Conservation (phyloP, 2,797 vertebrate species). For the Sebastes oblongus region DNA sequence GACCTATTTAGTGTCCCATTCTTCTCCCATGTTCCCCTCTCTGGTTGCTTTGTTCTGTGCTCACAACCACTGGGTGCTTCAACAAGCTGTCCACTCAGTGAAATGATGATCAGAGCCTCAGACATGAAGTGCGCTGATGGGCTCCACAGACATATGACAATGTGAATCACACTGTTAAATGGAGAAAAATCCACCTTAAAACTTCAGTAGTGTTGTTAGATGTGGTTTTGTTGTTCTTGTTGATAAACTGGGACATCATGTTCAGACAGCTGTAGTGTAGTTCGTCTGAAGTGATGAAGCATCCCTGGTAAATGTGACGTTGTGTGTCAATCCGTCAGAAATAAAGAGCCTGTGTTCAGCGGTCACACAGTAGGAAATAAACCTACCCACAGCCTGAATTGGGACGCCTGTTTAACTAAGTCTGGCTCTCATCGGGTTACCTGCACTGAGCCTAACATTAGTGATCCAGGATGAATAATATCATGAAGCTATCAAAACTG, state of each 20-base stretch:
- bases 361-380: neutral
- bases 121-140: neutral
- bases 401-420: no score
- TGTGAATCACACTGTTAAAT: neutral
- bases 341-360: conserved; percentile 1
- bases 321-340: neutral
- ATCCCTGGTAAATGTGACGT: neutral
- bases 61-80: conserved; percentile 20
- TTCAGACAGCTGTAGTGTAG: neutral
- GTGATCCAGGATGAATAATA: neutral
- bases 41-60: conserved; percentile 21
- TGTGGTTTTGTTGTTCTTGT: neutral
- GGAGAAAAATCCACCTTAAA: neutral
- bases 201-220: neutral
- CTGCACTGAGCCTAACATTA: neutral
- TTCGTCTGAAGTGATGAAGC: neutral
- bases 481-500: neutral
- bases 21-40: neutral
- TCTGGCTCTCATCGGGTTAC: neutral
- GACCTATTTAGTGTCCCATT: neutral
- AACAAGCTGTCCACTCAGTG: neutral
- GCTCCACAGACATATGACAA: neutral
- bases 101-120: conserved; percentile 28
- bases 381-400: neutral
- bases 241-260: neutral